A percentile compares a stretch with the other conserved stretches of the same genome.
phyloP scores from a whole-genome alignment of 2,797 vertebrate species.

The Trachurus trachurus region DNA sequence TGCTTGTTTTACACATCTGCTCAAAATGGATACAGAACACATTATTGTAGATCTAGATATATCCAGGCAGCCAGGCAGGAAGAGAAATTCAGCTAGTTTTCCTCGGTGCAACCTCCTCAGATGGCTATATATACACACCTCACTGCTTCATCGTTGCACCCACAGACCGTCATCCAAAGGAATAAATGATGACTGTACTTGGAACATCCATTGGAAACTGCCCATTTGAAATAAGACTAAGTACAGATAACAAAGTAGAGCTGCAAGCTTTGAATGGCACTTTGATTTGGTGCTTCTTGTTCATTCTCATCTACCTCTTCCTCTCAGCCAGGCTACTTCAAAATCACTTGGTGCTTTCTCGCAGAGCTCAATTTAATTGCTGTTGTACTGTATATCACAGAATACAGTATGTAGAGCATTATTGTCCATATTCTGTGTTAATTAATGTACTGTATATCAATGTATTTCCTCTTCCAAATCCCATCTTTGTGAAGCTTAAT shows the following conservation, averaged over 20 bases:
- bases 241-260: not conserved
- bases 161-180: slow-evolving; percentile 49
- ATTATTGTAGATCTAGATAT: slow-evolving; percentile 10
- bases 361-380: not conserved
- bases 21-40: slow-evolving; percentile 8
- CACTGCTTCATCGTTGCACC: slow-evolving; percentile 32
- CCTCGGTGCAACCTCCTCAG: slow-evolving; percentile 16
- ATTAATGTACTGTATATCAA: not conserved
- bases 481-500: not conserved
- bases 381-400: not conserved
- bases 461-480: not conserved
- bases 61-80: not conserved
- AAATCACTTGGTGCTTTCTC: not conserved
- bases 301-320: not conserved
- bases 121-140: not conserved
- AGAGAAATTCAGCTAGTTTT: slow-evolving; percentile 21
- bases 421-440: not conserved
- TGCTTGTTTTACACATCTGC: slow-evolving; percentile 11
- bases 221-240: slow-evolving; percentile 13
- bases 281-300: slow-evolving; percentile 22
- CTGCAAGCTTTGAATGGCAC: slow-evolving; percentile 6
- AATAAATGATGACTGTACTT: slow-evolving; percentile 43
- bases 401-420: not conserved
- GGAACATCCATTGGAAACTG: slow-evolving; percentile 17
- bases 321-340: slow-evolving; percentile 7